Evolutionary conservation across 2,888 invertebrate genomes (phyloP), one percentile per base, ranked within the genome.

Genomic region (Hydraecia micacea): DNA sequence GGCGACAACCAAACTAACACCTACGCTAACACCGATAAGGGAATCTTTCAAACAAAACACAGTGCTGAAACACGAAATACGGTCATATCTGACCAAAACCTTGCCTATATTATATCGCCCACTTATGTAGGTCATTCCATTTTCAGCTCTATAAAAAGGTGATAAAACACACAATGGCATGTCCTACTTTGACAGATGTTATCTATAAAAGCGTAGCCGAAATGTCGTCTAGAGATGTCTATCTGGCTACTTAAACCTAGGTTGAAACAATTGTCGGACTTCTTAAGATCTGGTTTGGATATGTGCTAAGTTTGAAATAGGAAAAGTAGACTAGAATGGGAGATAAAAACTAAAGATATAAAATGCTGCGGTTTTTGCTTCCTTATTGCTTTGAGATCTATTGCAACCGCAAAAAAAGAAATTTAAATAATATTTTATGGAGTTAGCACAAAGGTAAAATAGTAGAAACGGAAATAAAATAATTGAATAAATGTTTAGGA

Each of bases 171-270:
- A 88, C 83, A 86, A 85, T 88, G 18, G 36, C 11, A n/a, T 83
- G 69, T 36, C 46, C 55, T 60, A 52, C 46, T 68, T 62, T 36
- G 66, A 60, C 55, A 81, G 90, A 90, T 89, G 15, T 63, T 88
- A 89, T 89, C 89, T 86, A n/a, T 77, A 78, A 89, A 88, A 84
- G 83, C 70, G 55, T 80, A 77, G 84, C 90, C 87, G 90, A 87
- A 88, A 87, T 82, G 79, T 68, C 68, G 87, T 87, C 81, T 87
- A 88, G 90, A 87, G 87, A 67, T 28, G 86, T 85, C 32, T 62
- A 65, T 77, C 36, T 71, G 66, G 77, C 70, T 80, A 81, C 79
- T 80, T 80, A 42, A 71, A 71, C 73, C 73, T 81, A 79, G 75
- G 71, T 63, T n/a, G 36, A 49, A 84, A 78, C 79, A 72, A 79